A percentile compares a stretch with the other conserved stretches of the same genome.
phyloP scores from a whole-genome alignment of 2,888 invertebrate genomes.

The Conistra vaccinii region DNA sequence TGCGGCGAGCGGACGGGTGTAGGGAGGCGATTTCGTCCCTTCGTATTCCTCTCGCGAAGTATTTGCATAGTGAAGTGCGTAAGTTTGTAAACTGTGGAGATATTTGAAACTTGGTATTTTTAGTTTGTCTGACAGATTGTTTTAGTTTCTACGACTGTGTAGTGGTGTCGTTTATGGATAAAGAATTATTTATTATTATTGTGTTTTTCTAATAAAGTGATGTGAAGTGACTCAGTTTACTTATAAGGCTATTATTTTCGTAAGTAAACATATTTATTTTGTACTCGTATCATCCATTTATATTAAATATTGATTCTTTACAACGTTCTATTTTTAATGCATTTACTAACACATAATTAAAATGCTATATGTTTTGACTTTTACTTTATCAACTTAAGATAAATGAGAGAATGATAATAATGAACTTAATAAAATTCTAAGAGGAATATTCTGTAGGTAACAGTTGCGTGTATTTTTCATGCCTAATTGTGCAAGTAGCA shows the following conservation, averaged over 20 bases:
- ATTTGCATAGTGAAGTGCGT: constrained; percentile 71
- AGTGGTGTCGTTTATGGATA: constrained; percentile 51
- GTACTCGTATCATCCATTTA: neutral
- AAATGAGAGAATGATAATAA: neutral
- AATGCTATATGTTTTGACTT: neutral
- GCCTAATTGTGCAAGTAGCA: neutral
- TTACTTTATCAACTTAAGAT: neutral
- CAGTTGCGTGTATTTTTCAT: neutral
- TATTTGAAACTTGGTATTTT: constrained; percentile 52
- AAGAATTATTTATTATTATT: constrained; percentile 43
- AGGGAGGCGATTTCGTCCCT: constrained; percentile 66
- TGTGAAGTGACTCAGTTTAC: constrained; percentile 63
- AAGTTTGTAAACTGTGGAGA: constrained; percentile 71
- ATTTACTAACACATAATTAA: neutral
- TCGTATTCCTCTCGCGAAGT: constrained; percentile 68
- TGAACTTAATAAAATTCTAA: neutral
- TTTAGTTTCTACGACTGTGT: constrained; percentile 49
- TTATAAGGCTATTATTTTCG: constrained; percentile 45
- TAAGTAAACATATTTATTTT: constrained; percentile 39
- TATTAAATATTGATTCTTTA: neutral
- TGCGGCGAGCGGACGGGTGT: constrained; percentile 75
- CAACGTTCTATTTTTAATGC: neutral
- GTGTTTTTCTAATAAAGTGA: constrained; percentile 58
- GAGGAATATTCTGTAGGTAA: neutral
- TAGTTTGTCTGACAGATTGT: constrained; percentile 31